Percentiles rank a stretch among this genome's conserved stretches.
phyloP scores from a whole-genome alignment of 2,113 vertebrate species.

The Sylvia atricapilla region DNA sequence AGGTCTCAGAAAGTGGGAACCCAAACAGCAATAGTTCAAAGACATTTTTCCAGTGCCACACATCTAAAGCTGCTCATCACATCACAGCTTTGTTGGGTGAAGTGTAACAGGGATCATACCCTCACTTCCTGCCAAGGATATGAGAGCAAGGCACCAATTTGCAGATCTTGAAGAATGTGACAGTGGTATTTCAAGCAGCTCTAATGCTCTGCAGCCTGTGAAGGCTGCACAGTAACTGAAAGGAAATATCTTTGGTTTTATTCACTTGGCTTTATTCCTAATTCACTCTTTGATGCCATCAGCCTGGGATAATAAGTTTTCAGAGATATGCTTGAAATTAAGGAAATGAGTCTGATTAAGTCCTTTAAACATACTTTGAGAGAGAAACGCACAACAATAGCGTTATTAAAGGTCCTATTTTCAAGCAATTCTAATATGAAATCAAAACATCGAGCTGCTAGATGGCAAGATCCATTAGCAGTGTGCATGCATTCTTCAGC shows the following conservation, averaged over 20 bases:
- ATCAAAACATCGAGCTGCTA: neutral
- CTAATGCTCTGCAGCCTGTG: conserved; percentile 43
- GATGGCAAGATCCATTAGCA: neutral
- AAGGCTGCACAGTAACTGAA: conserved; percentile 40
- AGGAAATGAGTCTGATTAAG: conserved; percentile 60
- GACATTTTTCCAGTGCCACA: neutral
- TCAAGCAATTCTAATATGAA: conserved; percentile 41
- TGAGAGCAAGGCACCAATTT: neutral
- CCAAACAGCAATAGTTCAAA: neutral
- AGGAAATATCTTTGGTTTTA: conserved; percentile 65
- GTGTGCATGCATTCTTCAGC: neutral
- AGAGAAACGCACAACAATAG: conserved; percentile 46
- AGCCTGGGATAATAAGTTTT: conserved; percentile 54
- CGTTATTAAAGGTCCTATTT: conserved; percentile 35
- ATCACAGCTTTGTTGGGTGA: neutral
- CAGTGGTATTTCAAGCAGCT: conserved; percentile 17
- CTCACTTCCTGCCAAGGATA: neutral
- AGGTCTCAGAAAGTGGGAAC: neutral
- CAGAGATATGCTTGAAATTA: conserved; percentile 51
- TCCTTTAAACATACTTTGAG: conserved; percentile 32
- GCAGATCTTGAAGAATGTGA: conserved; percentile 33
- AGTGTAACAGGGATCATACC: neutral
- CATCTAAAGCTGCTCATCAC: neutral
- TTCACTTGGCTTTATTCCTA: conserved; percentile 62
- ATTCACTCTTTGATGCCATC: conserved; percentile 66